Base-by-base conservation (phyloP, 2,888 invertebrate species). In the Stenoptilia bipunctidactyla region DNA sequence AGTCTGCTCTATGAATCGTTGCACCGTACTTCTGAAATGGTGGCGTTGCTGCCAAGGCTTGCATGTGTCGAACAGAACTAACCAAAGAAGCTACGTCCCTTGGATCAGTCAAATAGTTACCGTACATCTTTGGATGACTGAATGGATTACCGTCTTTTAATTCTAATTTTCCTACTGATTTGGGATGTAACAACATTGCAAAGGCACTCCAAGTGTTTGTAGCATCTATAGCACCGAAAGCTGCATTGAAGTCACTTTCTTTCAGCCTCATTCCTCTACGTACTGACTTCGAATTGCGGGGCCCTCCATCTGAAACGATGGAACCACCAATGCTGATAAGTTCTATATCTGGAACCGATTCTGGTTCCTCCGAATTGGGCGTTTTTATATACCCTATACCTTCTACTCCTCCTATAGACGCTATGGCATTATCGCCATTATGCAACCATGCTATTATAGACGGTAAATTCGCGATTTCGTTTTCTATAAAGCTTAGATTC, bases 81-180 rank as follows among this genome's bases (percentile, higher is more conserved):
- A 90, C 62, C 37, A 90, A 67, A 1, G 87, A 87, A n/a, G 83
- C 80, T 0, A 88, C 66, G 52, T 93, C 86, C 15, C 49, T 62
- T 2, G 84, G 85, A 56, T 92, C 86, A 0, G 86, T 85, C 44
- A 94, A 86, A 61, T 95, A 95, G 54, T 95, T 92, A 0, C 93
- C 90, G 52, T 92, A 88, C 51, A 96, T 88, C n/a, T 88, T 70
- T 0, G 96, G 94, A 51, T 89, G 87, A 27, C 90, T 88, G 35
- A 89, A 85, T 0, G 94, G 93, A 72, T 95, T 88, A 15, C 77
- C 88, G 33, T 90, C 88, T 52, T 86, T 88, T 10, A 97, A 76
- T 59, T 85, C 87, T 0, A 94, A 52, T 3, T 86, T 80, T 0
- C 94, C 94, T 13, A 85, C 76, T 10, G 93, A 93, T 58, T 89